These are phyloP conservation scores for Laterallus jamaicensis DNA, from an alignment of 2,113 vertebrate genomes.

Conservation along the genomic window DNA sequence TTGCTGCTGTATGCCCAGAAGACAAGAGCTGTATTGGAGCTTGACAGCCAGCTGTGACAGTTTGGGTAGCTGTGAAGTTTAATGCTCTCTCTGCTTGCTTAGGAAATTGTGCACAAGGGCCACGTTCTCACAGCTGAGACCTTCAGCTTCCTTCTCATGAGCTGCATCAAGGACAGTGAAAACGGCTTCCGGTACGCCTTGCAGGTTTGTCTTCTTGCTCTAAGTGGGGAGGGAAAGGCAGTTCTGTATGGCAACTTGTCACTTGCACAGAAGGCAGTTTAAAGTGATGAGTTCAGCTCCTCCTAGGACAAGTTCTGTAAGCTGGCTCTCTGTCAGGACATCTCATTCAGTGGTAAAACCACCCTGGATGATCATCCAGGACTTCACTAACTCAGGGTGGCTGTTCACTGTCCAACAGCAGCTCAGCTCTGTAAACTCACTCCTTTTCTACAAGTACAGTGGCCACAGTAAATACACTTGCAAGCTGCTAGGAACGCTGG, in stretches of 20 bases:
- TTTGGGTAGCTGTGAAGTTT: not conserved
- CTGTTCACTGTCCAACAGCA: not conserved
- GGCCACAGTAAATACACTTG: not conserved
- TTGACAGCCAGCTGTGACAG: not conserved
- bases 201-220: slow-evolving; percentile 76
- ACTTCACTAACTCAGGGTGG: not conserved
- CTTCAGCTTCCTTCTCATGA: slow-evolving; percentile 91
- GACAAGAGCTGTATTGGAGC: not conserved
- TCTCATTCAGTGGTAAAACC: accelerated
- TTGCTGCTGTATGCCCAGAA: not conserved
- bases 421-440: not conserved
- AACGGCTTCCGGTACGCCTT: slow-evolving; percentile 85
- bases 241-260: not conserved
- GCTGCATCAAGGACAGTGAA: slow-evolving; percentile 86
- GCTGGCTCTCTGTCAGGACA: not conserved
- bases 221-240: not conserved
- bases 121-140: slow-evolving; percentile 85
- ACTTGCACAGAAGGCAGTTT: accelerated
- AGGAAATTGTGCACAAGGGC: slow-evolving; percentile 90
- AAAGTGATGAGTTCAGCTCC: not conserved
- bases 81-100: not conserved
- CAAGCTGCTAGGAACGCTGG: not conserved
- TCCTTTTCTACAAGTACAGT: not conserved
- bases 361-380: not conserved
- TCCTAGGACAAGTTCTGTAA: not conserved